Base-by-base conservation (phyloP, 35 echinoderm and acorn worm genomes). In the Patiria miniata region DNA sequence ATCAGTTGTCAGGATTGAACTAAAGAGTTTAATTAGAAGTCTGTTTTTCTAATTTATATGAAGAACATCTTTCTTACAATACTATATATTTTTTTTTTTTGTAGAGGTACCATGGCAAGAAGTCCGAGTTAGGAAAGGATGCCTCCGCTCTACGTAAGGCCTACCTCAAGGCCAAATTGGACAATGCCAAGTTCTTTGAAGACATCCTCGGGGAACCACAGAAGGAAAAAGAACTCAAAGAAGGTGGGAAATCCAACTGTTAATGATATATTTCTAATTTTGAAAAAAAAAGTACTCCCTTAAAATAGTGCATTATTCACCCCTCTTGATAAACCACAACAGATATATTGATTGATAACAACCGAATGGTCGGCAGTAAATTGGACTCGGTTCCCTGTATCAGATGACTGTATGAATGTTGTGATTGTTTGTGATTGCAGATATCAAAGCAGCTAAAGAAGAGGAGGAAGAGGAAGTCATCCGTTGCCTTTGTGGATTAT, bases 401-500 rank as follows among this genome's bases (percentile, higher is more conserved):
- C n/a, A n/a, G n/a, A n/a, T 36, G 33, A 69, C 4, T 47, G 17
- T 21, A 47, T 42, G 42, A 80, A 40, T 80, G 78, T 39, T 80
- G 78, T 51, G 42, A 22, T 80, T 15, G 39, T 7, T 40, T 80
- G 78, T 47, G 78, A 30, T 80, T 80, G 56, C 85, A 94, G 92
- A 91, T 28, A 33, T 51, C 18, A 92, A 98, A 61, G 33, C 69
- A 56, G 51, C 19, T 26, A 90, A 94, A 77, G 96, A 98, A 38
- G 96, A 98, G 50, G 96, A 98, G 56, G 96, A 98, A 42, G 96
- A 98, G 79, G 96, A 98, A 68, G 89, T 98, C 18, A 98, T 98
- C 28, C 55, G 92, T 6, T 98, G 96, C 78, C 84, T 98, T 53
- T 98, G 96, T 87, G 96, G 96, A 82, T 86, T 98, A 6, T 86